A percentile compares a stretch with the other conserved stretches of the same genome.
Evolutionary conservation across 2,888 invertebrate species (phyloP).

Genomic region (Rhagonycha lutea): DNA sequence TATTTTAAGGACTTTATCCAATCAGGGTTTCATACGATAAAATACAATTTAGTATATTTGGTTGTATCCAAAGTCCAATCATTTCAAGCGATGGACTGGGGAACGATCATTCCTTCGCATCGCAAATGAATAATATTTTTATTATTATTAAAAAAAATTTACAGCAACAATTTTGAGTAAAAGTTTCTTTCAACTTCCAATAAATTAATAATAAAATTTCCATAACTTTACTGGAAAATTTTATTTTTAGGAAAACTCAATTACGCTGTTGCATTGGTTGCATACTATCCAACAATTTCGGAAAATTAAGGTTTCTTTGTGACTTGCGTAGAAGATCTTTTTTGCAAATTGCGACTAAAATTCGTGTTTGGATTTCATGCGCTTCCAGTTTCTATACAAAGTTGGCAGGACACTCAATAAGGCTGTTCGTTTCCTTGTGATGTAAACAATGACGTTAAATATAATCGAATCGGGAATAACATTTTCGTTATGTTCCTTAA

Average conservation of each 20-base stretch:
- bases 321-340: background rate
- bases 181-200: too few relatives aligned
- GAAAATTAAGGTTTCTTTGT: background rate
- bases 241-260: background rate
- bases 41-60: too few relatives aligned
- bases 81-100: too few relatives aligned
- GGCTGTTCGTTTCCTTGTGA: background rate
- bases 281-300: background rate
- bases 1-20: too few relatives aligned
- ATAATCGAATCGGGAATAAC: background rate
- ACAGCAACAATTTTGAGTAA: too few relatives aligned
- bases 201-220: too few relatives aligned
- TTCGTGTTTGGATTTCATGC: background rate
- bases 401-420: background rate
- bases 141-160: too few relatives aligned
- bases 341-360: background rate
- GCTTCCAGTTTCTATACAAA: background rate
- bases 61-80: too few relatives aligned
- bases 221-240: too few relatives aligned
- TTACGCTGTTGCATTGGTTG: background rate
- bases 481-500: background rate
- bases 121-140: too few relatives aligned
- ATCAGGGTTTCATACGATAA: too few relatives aligned
- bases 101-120: too few relatives aligned
- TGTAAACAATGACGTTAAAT: background rate